Evolutionary conservation across 2,113 vertebrate genomes (phyloP), one percentile per base, ranked within the genome.

Genomic region (Eulemur rufifrons): DNA sequence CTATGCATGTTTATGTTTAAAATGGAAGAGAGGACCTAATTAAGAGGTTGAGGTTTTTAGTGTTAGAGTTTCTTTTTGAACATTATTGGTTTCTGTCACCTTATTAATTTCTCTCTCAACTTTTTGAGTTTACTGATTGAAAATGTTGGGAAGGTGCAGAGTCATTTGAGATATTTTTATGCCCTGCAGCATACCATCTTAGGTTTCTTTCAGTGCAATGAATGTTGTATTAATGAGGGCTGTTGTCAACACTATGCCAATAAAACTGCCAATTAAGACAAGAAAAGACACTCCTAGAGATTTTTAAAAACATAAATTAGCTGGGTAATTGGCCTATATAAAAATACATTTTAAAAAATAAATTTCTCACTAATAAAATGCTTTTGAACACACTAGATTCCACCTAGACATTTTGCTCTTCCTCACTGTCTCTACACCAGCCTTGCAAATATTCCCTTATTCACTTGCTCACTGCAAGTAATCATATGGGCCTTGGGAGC

Each of bases 61-160:
- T 97, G 96, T 97, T 88, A 96, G 95, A 95, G 92, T 95, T 97
- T 95, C 84, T 96, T 98, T 97, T 97, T 95, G 87, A 97, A 94
- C 81, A 95, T 95, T 97, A 97, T 95, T 98, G 95, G 84, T 97
- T 97, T 86, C 91, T 96, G 87, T 96, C 95, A 94, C 95, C 96
- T 98, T 96, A 98, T 92, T 97, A 97, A 97, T 96, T 98, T 97
- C 93, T 98, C 95, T 95, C 73, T 97, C 97, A 97, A 94, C 94
- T 98, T 97, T 98, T 96, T 97, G 61, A 97, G 93, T 97, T 97
- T 96, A 96, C 97, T 96, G 84, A 96, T 93, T 97, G 86, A 86
- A 97, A 98, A 97, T 86, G 78, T 87, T 94, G 92, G 87, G 91
- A 96, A 97, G 95, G 91, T n/a, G 2, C 45, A 59, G 90, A 96